phyloP scores from a whole-genome alignment of 2,888 invertebrate species.

The Zhengitettix transpicula region DNA sequence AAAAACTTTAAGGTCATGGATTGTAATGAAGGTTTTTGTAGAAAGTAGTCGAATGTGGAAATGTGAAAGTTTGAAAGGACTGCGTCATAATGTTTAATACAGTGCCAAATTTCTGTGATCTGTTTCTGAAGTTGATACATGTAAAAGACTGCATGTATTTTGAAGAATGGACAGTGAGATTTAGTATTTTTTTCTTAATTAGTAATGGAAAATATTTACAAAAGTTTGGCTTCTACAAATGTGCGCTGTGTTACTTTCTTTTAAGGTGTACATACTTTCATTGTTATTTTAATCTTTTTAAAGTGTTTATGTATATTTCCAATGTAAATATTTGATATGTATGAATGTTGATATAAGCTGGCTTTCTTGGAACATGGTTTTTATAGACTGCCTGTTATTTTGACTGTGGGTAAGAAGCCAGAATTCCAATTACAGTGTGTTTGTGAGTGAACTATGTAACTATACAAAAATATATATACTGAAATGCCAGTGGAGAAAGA shows the following conservation, averaged over 20 bases:
- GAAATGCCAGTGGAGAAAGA: not conserved
- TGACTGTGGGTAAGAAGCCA: no score
- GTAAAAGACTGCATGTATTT: not conserved
- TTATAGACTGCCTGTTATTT: not conserved
- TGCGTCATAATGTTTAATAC: not conserved
- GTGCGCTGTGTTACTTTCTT: not conserved
- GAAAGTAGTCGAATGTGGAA: not conserved
- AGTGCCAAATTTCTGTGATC: slow-evolving; percentile 2
- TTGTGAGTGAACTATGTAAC: not conserved
- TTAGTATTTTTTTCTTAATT: not conserved
- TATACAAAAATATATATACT: not conserved
- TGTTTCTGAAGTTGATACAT: not conserved
- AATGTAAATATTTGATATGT: not conserved
- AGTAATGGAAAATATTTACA: not conserved
- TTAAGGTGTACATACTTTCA: not conserved
- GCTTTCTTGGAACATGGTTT: not conserved
- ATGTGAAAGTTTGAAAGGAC: not conserved
- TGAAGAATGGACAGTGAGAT: not conserved
- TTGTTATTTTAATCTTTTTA: not conserved
- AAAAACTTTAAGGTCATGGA: not conserved
- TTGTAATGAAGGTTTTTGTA: not conserved
- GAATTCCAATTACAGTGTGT: not conserved
- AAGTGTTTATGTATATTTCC: not conserved
- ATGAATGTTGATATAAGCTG: not conserved
- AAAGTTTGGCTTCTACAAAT: not conserved